Percentiles rank a stretch among this genome's conserved stretches.
Conservation (phyloP, 92 coral and sea anemone genomes). For the Heteractis magnifica region DNA sequence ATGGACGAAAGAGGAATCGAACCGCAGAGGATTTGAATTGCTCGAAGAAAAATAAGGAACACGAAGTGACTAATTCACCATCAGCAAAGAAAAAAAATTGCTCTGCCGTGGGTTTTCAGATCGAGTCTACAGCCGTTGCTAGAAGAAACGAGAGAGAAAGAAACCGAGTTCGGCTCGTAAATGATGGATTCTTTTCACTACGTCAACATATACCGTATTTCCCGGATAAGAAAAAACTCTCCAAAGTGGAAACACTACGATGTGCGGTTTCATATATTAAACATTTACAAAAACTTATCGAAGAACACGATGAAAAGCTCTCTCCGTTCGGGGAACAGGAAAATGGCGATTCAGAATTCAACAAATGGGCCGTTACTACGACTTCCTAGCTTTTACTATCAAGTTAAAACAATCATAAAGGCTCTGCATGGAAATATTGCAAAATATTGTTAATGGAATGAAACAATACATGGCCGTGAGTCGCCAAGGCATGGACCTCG, state of each 20-base stretch:
- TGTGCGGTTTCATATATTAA: slow-evolving; percentile 96
- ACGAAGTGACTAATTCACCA: neutral
- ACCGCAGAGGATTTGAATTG: slow-evolving; percentile 23
- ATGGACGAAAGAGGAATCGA: slow-evolving; percentile 19
- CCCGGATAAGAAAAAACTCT: slow-evolving; percentile 92
- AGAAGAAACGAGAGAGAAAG: slow-evolving; percentile 92
- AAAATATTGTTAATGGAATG: neutral
- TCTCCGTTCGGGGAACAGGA: slow-evolving; percentile 16
- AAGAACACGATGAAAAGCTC: slow-evolving; percentile 80
- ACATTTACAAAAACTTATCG: slow-evolving; percentile 85
- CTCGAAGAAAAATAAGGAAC: slow-evolving; percentile 8
- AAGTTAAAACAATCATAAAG: neutral
- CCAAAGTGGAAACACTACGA: slow-evolving; percentile 95
- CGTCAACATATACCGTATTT: slow-evolving; percentile 96
- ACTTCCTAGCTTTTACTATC: neutral
- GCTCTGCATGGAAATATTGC: neutral
- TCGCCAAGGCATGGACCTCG: neutral
- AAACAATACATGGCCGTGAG: neutral
- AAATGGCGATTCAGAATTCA: slow-evolving; percentile 21
- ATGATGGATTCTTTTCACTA: slow-evolving; percentile 89
- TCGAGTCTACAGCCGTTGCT: slow-evolving; percentile 88
- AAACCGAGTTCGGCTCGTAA: slow-evolving; percentile 95
- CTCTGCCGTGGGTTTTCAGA: slow-evolving; percentile 59
- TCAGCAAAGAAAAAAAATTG: slow-evolving; percentile 48
- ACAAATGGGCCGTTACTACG: slow-evolving; percentile 24